phyloP scores from a whole-genome alignment of 2,888 invertebrate genomes.

The Escarpia spicata region DNA sequence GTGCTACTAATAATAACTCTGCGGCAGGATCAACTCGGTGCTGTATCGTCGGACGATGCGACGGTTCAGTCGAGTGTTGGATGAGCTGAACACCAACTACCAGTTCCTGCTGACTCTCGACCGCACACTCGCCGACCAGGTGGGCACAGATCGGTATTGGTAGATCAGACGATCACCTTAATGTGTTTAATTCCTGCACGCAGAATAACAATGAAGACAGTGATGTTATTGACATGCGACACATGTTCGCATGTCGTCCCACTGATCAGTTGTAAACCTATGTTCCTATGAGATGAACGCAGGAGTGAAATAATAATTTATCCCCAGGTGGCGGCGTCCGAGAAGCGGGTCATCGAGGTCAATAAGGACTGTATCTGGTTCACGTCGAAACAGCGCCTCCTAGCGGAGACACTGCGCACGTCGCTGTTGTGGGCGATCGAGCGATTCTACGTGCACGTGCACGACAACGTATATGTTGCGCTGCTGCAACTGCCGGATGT shows the following conservation, averaged over 20 bases:
- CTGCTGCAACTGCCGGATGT: background rate
- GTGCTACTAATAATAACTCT: background rate
- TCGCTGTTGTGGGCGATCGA: background rate
- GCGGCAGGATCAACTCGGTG: background rate
- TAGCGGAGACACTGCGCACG: background rate
- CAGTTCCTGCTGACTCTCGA: background rate
- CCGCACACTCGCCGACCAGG: background rate
- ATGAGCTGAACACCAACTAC: background rate
- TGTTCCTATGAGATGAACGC: background rate
- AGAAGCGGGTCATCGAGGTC: background rate
- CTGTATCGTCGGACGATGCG: background rate
- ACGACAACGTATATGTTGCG: background rate
- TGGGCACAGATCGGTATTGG: background rate
- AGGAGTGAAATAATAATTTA: background rate
- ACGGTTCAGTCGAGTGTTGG: background rate
- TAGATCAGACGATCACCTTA: background rate
- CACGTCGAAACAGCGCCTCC: background rate
- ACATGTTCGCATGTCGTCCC: too few relatives aligned
- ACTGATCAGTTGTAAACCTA: too few relatives aligned
- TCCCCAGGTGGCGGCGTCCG: background rate
- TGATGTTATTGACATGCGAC: too few relatives aligned
- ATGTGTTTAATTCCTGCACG: background rate
- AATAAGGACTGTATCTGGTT: slow-evolving; percentile 6
- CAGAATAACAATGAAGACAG: background rate
- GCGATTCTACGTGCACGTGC: background rate